A percentile compares a stretch with the other conserved stretches of the same genome.
Evolutionary conservation across 2,797 vertebrate genomes (phyloP).

Genomic region (Peromyscus attwateri): DNA sequence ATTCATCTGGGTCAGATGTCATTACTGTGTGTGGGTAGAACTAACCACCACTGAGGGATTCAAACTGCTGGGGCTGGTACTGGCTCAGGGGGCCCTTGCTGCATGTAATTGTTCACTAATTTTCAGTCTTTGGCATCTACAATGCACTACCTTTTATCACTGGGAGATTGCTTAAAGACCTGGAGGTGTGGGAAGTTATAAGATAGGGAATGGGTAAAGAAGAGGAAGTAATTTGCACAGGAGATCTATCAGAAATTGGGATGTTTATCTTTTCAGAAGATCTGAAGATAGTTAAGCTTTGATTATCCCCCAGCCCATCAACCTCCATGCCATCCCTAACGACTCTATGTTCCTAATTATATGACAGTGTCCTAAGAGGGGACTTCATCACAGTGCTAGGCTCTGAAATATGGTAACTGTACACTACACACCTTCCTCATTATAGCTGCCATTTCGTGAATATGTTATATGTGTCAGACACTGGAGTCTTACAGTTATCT

Average conservation of each 20-base stretch:
- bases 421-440: neutral
- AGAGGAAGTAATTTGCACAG: neutral
- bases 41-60: neutral
- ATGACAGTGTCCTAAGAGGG: neutral
- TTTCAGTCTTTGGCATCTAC: neutral
- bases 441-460: neutral
- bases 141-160: neutral
- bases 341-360: neutral
- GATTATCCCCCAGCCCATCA: neutral
- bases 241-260: neutral
- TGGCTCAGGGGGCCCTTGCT: neutral
- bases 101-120: neutral
- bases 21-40: conserved; percentile 25
- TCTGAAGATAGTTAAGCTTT: neutral
- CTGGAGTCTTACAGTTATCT: neutral
- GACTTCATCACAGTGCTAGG: neutral
- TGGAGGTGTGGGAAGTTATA: neutral
- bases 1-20: neutral
- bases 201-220: neutral
- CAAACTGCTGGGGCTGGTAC: neutral
- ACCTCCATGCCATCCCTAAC: neutral
- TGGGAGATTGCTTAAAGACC: conserved; percentile 12
- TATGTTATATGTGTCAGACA: neutral
- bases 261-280: neutral
- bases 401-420: neutral